Conservation (phyloP, 2,113 vertebrate genomes). For the Leucopsar rothschildi region DNA sequence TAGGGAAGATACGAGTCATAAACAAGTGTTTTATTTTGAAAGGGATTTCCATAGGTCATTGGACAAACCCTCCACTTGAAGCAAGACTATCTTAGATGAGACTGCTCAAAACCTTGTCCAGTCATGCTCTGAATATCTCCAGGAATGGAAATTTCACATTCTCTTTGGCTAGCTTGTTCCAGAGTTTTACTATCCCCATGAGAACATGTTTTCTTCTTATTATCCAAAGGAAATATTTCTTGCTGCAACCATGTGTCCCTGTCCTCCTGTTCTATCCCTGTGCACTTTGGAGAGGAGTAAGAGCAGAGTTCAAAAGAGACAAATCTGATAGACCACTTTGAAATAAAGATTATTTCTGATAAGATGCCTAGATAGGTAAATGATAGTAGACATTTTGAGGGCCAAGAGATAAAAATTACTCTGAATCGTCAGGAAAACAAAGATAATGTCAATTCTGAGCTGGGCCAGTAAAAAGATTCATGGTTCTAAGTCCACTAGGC, state of each 20-base stretch:
- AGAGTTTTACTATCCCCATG: neutral
- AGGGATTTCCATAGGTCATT: neutral
- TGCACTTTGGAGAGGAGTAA: neutral
- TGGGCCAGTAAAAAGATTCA: neutral
- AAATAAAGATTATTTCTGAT: neutral
- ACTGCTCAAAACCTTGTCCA: neutral
- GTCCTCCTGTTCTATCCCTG: neutral
- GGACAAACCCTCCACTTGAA: neutral
- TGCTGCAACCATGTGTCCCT: neutral
- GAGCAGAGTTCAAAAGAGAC: neutral
- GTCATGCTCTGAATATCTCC: neutral
- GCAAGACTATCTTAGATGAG: neutral
- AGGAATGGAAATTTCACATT: neutral
- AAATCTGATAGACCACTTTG: neutral
- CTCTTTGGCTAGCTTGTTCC: neutral
- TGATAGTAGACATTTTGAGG: neutral
- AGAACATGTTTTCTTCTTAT: neutral
- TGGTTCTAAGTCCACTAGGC: neutral
- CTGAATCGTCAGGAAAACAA: neutral
- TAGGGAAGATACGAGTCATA: neutral
- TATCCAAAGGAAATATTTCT: neutral
- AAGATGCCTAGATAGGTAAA: neutral
- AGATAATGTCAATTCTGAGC: neutral
- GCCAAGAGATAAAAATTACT: neutral
- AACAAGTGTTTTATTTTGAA: neutral